phyloP scores from a whole-genome alignment of 2,113 vertebrate species.

The Myotis brandtii region DNA sequence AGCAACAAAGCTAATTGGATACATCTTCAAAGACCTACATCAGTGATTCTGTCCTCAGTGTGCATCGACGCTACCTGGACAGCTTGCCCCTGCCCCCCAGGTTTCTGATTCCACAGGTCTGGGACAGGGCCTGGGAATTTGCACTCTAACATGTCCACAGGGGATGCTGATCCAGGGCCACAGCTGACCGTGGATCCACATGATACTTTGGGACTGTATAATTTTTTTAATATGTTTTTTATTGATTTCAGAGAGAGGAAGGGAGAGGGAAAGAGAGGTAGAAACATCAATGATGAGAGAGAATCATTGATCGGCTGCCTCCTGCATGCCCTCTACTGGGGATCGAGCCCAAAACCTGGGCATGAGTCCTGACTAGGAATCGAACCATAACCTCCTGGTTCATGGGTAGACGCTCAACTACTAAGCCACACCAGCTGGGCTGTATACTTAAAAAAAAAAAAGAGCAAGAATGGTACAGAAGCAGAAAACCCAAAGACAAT shows the following conservation, averaged over 20 bases:
- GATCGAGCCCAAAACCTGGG: no score
- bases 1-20: background rate
- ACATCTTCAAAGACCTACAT: background rate
- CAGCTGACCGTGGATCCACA: background rate
- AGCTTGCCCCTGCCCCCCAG: background rate
- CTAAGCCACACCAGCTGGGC: no score
- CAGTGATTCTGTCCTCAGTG: background rate
- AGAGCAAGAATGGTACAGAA: background rate
- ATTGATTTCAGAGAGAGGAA: no score
- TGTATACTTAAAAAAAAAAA: background rate
- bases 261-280: no score
- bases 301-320: no score
- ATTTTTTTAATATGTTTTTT: background rate
- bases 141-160: background rate
- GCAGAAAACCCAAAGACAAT: background rate
- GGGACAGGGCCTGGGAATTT: background rate
- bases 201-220: background rate
- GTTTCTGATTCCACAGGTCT: background rate
- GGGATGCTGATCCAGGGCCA: background rate
- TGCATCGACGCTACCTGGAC: no score
- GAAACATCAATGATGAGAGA: no score
- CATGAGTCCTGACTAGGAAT: no score
- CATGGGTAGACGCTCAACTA: no score
- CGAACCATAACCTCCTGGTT: no score
- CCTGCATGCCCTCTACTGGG: no score